Evolutionary conservation across 2,888 invertebrate species (phyloP).

Genomic region (Meteorus cinctellus): DNA sequence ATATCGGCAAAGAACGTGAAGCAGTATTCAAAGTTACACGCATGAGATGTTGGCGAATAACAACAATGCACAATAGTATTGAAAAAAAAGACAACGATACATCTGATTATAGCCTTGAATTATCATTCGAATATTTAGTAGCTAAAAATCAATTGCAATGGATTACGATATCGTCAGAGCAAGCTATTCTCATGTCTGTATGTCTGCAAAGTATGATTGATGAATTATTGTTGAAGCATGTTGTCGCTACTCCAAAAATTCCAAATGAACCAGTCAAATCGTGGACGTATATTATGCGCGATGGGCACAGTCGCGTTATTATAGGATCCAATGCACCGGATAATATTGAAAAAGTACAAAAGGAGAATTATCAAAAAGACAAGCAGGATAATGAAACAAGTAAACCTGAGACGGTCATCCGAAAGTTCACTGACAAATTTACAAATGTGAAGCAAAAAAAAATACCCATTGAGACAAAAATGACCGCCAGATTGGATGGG

Average conservation of each 20-base stretch:
- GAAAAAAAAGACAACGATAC: slow-evolving; percentile 61
- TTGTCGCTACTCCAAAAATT: slow-evolving; percentile 69
- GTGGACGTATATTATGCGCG: slow-evolving; percentile 83
- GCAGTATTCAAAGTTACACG: slow-evolving; percentile 94
- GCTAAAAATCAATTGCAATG: slow-evolving; percentile 93
- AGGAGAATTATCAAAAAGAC: slow-evolving; percentile 46
- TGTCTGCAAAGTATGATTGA: slow-evolving; percentile 97
- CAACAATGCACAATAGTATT: slow-evolving; percentile 81
- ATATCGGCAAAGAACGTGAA: slow-evolving; percentile 82
- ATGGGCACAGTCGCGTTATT: slow-evolving; percentile 82
- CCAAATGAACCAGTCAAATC: slow-evolving; percentile 72
- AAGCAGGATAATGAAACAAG: slow-evolving; percentile 38
- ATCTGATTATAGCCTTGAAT: slow-evolving; percentile 77
- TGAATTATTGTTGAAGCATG: slow-evolving; percentile 87
- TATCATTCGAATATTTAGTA: slow-evolving; percentile 96
- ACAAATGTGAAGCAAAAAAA: slow-evolving; percentile 82
- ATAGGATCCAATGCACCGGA: slow-evolving; percentile 77
- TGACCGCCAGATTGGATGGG: slow-evolving; percentile 54
- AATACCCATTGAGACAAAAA: slow-evolving; percentile 70
- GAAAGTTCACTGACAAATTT: slow-evolving; percentile 83
- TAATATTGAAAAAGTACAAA: slow-evolving; percentile 70
- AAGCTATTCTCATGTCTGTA: slow-evolving; percentile 96
- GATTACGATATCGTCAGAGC: slow-evolving; percentile 93
- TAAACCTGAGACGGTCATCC: slow-evolving; percentile 80
- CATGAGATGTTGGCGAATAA: slow-evolving; percentile 98